These are phyloP conservation scores for Coenonympha glycerion DNA, from an alignment of 2,888 invertebrate genomes.

Conservation along the genomic window DNA sequence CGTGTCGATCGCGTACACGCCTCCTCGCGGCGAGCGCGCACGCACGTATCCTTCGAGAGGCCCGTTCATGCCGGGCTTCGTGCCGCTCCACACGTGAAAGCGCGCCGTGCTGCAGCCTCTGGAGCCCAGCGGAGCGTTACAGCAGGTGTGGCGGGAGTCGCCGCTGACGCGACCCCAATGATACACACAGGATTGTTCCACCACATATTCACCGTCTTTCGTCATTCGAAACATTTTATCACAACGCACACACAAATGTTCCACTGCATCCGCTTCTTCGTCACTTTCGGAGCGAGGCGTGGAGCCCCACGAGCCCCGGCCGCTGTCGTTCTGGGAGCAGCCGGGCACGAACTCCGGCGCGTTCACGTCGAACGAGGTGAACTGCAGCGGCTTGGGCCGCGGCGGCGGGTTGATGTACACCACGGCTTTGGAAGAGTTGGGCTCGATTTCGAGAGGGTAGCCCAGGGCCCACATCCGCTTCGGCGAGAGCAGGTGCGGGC, in stretches of 20 bases:
- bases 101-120: slow-evolving; percentile 80
- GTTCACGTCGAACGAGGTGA: slow-evolving; percentile 77
- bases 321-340: slow-evolving; percentile 70
- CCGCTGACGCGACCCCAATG: slow-evolving; percentile 90
- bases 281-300: slow-evolving; percentile 75
- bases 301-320: slow-evolving; percentile 73
- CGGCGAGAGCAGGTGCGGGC: slow-evolving; percentile 77
- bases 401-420: slow-evolving; percentile 77
- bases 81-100: slow-evolving; percentile 87
- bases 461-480: slow-evolving; percentile 80
- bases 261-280: slow-evolving; percentile 74
- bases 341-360: slow-evolving; percentile 81
- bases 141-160: slow-evolving; percentile 79
- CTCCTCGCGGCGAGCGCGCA: slow-evolving; percentile 71
- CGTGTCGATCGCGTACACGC: slow-evolving; percentile 92
- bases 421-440: slow-evolving; percentile 77
- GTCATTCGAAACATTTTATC: slow-evolving; percentile 82
- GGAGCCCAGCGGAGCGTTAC: slow-evolving; percentile 67
- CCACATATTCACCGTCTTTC: slow-evolving; percentile 81
- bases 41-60: slow-evolving; percentile 81
- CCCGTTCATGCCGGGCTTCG: slow-evolving; percentile 82
- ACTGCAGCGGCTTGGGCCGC: slow-evolving; percentile 54
- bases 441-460: slow-evolving; percentile 81
- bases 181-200: slow-evolving; percentile 85
- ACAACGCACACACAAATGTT: slow-evolving; percentile 83